These are phyloP conservation scores for Agonopterix alstromeriana DNA, from an alignment of 2,888 invertebrate species.

Conservation along the genomic window DNA sequence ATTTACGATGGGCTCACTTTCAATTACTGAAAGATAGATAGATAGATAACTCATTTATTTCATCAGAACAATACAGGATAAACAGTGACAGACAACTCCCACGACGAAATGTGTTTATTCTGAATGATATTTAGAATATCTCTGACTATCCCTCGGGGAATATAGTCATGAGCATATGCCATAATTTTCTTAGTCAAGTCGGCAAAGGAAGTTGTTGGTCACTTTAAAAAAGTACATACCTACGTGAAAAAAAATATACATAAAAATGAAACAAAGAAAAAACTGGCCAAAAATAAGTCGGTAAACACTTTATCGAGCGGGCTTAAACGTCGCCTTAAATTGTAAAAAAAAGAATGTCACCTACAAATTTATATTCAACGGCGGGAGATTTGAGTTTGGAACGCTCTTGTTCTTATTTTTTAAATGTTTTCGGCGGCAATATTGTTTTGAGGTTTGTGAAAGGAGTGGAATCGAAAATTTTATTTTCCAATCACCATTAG, in stretches of 20 bases:
- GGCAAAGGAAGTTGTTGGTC: not conserved
- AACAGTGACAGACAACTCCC: no score
- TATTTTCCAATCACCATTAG: no score
- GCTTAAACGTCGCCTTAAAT: slow-evolving; percentile 45
- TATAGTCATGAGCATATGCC: not conserved
- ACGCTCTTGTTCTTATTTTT: slow-evolving; percentile 34
- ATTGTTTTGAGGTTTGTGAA: slow-evolving; percentile 20
- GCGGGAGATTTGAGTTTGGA: slow-evolving; percentile 45
- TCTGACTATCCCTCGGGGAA: not conserved
- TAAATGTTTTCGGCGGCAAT: slow-evolving; percentile 36
- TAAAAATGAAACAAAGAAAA: not conserved
- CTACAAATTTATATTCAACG: slow-evolving; percentile 36
- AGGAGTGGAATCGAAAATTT: slow-evolving; percentile 15
- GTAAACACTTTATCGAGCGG: slow-evolving; percentile 57
- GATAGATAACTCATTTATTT: no score
- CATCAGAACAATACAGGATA: no score
- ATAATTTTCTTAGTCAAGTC: not conserved
- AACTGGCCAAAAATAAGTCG: slow-evolving; percentile 46
- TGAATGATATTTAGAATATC: no score
- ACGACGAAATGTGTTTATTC: no score
- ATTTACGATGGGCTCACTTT: no score
- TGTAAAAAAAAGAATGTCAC: slow-evolving; percentile 37
- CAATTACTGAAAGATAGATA: no score
- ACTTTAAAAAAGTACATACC: no score
- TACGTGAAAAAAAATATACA: not conserved